Conservation (phyloP, 2,113 vertebrate genomes). For the Myotis yumanensis region DNA sequence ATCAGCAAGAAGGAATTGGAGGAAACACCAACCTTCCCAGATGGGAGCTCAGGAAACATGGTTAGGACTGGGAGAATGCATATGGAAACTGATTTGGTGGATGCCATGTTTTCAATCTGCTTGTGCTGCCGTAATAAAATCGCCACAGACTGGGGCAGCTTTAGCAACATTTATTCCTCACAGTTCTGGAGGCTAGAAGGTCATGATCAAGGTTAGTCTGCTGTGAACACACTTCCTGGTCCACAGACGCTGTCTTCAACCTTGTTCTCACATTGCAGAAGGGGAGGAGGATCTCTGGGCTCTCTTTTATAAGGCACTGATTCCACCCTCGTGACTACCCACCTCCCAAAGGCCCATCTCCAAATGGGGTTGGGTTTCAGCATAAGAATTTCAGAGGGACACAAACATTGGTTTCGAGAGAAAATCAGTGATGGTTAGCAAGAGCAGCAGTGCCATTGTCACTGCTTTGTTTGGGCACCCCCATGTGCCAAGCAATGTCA, state of each 20-base stretch:
- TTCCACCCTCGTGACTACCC: neutral
- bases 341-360: neutral
- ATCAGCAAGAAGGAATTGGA: too few species aligned
- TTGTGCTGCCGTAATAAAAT: neutral
- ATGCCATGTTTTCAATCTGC: neutral
- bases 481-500: too few species aligned
- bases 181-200: neutral
- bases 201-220: neutral
- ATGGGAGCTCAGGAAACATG: neutral
- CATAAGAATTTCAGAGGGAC: neutral
- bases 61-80: neutral
- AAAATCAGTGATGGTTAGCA: neutral
- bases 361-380: neutral
- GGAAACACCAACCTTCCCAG: neutral
- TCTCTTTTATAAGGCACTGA: neutral
- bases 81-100: neutral
- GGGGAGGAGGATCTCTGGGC: neutral
- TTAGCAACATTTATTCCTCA: neutral
- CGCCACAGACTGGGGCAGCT: neutral
- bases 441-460: neutral
- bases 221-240: neutral
- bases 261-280: neutral
- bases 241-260: neutral
- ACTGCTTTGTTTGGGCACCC: neutral
- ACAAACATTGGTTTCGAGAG: neutral